Conservation (phyloP, 1,140 invertebrate species). For the Drosophila punjabiensis region DNA sequence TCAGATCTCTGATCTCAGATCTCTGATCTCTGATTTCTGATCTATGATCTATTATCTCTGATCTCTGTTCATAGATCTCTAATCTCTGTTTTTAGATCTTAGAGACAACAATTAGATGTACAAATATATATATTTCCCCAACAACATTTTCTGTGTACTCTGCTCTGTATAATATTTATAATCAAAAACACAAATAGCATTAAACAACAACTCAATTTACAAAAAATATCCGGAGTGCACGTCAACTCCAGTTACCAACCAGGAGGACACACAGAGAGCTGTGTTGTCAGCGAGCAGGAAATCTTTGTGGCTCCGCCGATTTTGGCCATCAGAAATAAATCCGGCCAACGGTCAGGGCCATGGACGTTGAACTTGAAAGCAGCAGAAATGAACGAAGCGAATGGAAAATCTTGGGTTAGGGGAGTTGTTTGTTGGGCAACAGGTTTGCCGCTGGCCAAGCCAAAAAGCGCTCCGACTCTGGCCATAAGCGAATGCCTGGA, state of each 20-base stretch:
- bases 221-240: conserved; percentile 11
- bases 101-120: not conserved
- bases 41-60: too few relatives aligned
- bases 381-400: not conserved
- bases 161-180: too few relatives aligned
- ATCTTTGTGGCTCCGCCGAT: conserved; percentile 10
- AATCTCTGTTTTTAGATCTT: too few relatives aligned
- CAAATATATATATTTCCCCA: not conserved
- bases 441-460: conserved; percentile 24
- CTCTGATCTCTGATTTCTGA: too few relatives aligned
- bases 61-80: too few relatives aligned
- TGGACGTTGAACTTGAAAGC: conserved; percentile 72
- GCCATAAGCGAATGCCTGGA: conserved; percentile 9
- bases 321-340: conserved; percentile 33
- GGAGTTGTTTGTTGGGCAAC: conserved; percentile 34
- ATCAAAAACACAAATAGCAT: too few relatives aligned
- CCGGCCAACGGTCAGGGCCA: conserved; percentile 52
- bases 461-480: conserved; percentile 8
- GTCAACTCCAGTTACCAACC: not conserved
- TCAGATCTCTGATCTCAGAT: too few relatives aligned
- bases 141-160: not conserved
- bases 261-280: conserved; percentile 2
- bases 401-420: conserved; percentile 22
- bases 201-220: too few relatives aligned
- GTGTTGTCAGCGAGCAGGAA: conserved; percentile 21